A percentile compares a stretch with the other conserved stretches of the same genome.
These are phyloP conservation scores for Eumerus sabulonum DNA, from an alignment of 2,888 invertebrate genomes.

Conservation along the genomic window DNA sequence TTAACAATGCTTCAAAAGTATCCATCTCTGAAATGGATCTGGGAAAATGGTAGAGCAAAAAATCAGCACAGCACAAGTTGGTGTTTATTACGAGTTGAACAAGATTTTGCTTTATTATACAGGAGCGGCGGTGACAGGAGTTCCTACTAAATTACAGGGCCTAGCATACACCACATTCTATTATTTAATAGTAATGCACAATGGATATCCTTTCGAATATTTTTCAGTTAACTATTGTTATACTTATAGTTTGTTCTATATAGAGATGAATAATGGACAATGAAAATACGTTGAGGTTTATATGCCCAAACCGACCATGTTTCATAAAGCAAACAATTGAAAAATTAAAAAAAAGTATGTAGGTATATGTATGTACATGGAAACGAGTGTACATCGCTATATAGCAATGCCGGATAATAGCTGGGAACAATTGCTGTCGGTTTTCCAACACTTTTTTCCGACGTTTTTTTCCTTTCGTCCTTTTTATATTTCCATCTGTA, in stretches of 20 bases:
- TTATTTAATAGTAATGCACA: too few relatives aligned
- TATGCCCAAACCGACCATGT: constrained; percentile 45
- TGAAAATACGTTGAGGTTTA: not conserved
- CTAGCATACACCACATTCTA: too few relatives aligned
- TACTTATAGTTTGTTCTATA: constrained; percentile 3
- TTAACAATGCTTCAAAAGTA: constrained; percentile 67
- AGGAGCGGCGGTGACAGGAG: constrained; percentile 32
- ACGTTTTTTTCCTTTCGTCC: constrained; percentile 52
- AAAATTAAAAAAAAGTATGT: constrained; percentile 56
- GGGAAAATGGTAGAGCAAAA: constrained; percentile 50
- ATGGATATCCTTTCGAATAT: constrained; percentile 9
- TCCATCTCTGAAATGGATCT: constrained; percentile 62
- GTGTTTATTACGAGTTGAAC: constrained; percentile 64
- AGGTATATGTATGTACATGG: constrained; percentile 36
- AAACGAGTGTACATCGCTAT: constrained; percentile 39
- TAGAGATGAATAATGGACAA: not conserved
- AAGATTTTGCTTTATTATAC: constrained; percentile 25
- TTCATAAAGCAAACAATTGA: constrained; percentile 61
- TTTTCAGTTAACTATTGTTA: not conserved
- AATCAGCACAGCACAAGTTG: constrained; percentile 52
- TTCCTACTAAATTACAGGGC: too few relatives aligned
- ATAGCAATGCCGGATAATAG: constrained; percentile 52
- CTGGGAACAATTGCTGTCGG: constrained; percentile 68
- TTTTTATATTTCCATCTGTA: constrained; percentile 48
- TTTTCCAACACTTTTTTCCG: constrained; percentile 64